A percentile compares a stretch with the other conserved stretches of the same genome.
Conservation (phyloP, 1,140 invertebrate genomes). For the Trichonephila clavipes region DNA sequence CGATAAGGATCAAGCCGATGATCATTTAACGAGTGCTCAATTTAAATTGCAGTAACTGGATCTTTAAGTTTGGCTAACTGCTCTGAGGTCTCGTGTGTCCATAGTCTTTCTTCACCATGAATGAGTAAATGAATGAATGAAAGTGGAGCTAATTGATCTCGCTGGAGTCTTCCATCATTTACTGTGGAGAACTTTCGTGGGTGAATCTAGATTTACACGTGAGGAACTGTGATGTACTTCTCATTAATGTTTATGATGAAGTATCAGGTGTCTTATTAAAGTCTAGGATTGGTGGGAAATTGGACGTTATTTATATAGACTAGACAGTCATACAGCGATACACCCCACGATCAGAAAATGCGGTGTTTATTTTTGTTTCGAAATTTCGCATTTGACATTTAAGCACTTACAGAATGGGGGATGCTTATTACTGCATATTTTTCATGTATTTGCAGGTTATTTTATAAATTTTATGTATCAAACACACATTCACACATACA, state of each 20-base stretch:
- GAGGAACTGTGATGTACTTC: neutral
- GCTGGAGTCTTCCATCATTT: neutral
- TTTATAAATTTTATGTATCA: too few relatives aligned
- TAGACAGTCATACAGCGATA: too few relatives aligned
- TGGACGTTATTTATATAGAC: too few relatives aligned
- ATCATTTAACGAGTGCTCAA: conserved; percentile 51
- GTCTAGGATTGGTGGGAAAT: neutral
- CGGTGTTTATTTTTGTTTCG: too few relatives aligned
- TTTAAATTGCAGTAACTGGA: conserved; percentile 46
- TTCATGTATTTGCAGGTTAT: too few relatives aligned
- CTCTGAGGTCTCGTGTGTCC: neutral
- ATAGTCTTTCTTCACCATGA: neutral
- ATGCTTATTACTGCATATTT: too few relatives aligned
- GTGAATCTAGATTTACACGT: neutral
- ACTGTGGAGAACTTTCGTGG: neutral
- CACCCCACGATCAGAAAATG: too few relatives aligned
- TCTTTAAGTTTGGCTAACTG: conserved; percentile 15
- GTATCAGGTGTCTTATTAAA: neutral
- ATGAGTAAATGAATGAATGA: neutral
- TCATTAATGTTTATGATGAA: neutral
- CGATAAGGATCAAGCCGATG: conserved; percentile 41
- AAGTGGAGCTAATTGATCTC: neutral
- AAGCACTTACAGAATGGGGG: too few relatives aligned
- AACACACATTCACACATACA: too few relatives aligned
- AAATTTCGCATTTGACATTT: too few relatives aligned